Conservation (phyloP, 37 sponge, comb jelly and placozoan genomes). For the Hexactinellida sp. region DNA sequence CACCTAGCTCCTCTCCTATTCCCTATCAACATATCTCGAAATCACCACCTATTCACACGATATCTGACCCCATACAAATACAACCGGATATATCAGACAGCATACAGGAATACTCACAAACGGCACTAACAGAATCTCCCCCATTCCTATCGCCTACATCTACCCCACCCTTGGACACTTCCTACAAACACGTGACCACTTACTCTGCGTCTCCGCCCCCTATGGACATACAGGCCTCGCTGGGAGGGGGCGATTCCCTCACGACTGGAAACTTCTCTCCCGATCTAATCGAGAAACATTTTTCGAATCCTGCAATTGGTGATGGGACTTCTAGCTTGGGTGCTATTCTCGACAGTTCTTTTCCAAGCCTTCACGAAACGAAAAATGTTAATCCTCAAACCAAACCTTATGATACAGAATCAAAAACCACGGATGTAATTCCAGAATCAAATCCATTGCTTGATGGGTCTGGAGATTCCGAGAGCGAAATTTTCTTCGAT, state of each 20-base stretch:
- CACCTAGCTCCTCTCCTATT: neutral
- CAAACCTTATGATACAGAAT: neutral
- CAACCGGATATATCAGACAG: neutral
- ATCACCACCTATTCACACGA: neutral
- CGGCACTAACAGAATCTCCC: neutral
- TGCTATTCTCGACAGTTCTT: neutral
- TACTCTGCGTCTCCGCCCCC: neutral
- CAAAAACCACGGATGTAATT: neutral
- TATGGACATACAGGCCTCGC: neutral
- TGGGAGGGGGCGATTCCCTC: neutral
- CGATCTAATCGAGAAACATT: neutral
- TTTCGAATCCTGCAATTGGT: neutral
- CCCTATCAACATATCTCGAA: neutral
- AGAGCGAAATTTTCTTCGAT: neutral
- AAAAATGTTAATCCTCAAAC: neutral
- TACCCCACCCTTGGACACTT: neutral
- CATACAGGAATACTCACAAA: neutral
- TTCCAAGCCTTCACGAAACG: neutral
- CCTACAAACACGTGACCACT: no score
- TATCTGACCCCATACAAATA: neutral
- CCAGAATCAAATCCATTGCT: neutral
- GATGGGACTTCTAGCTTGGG: neutral
- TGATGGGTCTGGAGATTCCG: neutral
- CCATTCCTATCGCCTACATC: neutral
- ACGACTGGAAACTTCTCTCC: constrained; percentile 13